phyloP scores from a whole-genome alignment of 1,140 invertebrate species.

The Octopus sinensis region DNA sequence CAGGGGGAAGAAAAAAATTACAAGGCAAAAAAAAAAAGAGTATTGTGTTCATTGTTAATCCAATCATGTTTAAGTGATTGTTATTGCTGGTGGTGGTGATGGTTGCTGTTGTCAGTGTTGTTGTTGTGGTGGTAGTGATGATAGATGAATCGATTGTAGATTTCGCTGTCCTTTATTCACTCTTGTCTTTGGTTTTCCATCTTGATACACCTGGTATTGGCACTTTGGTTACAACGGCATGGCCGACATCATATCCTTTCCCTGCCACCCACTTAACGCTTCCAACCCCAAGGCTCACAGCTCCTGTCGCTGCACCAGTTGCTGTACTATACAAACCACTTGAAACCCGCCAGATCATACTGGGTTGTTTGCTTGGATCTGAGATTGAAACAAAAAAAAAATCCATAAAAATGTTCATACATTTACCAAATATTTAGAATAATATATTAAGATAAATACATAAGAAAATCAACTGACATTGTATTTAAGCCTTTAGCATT shows the following conservation, averaged over 20 bases:
- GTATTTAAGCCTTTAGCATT: too few relatives aligned
- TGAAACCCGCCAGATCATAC: constrained; percentile 50
- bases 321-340: constrained; percentile 48
- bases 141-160: too few relatives aligned
- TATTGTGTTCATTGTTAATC: too few relatives aligned
- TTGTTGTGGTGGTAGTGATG: too few relatives aligned
- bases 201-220: constrained; percentile 35
- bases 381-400: constrained; percentile 21
- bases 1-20: too few relatives aligned
- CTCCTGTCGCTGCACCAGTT: constrained; percentile 50
- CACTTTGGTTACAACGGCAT: constrained; percentile 45
- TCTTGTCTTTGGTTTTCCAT: constrained; percentile 37
- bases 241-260: constrained; percentile 51
- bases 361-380: constrained; percentile 38
- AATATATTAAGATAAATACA: background rate
- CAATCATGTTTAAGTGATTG: too few relatives aligned
- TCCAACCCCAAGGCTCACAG: constrained; percentile 49
- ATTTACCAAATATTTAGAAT: background rate
- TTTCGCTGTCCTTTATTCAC: constrained; percentile 41
- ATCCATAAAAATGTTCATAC: background rate
- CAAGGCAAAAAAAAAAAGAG: too few relatives aligned
- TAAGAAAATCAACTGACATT: background rate
- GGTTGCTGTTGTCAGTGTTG: too few relatives aligned
- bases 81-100: too few relatives aligned
- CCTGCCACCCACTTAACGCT: constrained; percentile 54